A percentile compares a stretch with the other conserved stretches of the same genome.
phyloP scores from a whole-genome alignment of 2,888 invertebrate genomes.

The Nebria brevicollis region DNA sequence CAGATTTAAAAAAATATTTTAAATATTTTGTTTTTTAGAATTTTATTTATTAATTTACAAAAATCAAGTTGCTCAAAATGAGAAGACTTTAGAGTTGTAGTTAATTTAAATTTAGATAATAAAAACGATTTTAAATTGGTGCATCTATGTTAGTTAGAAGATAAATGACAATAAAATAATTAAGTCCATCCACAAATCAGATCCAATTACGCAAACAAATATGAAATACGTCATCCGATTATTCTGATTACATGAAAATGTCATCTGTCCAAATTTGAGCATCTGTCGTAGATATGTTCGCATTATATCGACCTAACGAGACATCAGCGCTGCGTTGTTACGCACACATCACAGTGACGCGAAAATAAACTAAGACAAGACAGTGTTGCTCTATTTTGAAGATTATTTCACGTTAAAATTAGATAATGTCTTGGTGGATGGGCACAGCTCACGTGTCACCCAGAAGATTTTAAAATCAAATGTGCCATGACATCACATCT shows the following conservation, averaged over 20 bases:
- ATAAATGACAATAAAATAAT: background rate
- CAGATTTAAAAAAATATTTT: background rate
- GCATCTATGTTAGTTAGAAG: background rate
- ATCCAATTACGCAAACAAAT: conserved; percentile 27
- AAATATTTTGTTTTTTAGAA: too few relatives aligned
- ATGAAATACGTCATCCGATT: conserved; percentile 26
- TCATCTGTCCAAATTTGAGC: conserved; percentile 20
- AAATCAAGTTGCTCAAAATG: too few relatives aligned
- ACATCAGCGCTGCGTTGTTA: background rate
- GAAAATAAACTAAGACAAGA: background rate
- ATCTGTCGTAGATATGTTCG: conserved; percentile 24
- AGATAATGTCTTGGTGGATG: background rate
- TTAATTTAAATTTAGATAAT: background rate
- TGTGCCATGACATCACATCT: background rate
- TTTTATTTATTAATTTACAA: too few relatives aligned
- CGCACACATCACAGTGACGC: background rate
- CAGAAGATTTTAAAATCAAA: background rate
- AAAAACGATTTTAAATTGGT: background rate
- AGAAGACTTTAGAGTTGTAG: too few relatives aligned
- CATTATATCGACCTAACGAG: conserved; percentile 3
- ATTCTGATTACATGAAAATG: conserved; percentile 24
- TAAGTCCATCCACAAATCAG: conserved; percentile 1
- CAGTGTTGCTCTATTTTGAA: background rate
- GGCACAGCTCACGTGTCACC: background rate
- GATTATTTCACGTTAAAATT: background rate